A percentile compares a stretch with the other conserved stretches of the same genome.
Conservation (phyloP, 1,140 invertebrate species). For the Aphelenchoides avenae region DNA sequence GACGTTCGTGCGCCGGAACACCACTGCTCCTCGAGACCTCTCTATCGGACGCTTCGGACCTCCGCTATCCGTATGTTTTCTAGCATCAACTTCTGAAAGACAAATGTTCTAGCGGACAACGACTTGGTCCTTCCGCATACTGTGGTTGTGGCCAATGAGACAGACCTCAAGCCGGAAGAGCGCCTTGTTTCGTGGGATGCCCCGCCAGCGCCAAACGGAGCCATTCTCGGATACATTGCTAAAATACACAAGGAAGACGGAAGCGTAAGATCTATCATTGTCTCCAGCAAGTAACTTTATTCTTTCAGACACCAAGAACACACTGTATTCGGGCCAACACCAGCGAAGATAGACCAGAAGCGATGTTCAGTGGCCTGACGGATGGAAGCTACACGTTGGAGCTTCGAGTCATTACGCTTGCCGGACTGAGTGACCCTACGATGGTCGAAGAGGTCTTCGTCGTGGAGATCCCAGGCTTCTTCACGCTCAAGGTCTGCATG, state of each 20-base stretch:
- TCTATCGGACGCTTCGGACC: conserved; percentile 32
- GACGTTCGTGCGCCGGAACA: conserved; percentile 33
- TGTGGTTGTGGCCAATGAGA: conserved; percentile 27
- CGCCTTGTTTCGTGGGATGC: conserved; percentile 38
- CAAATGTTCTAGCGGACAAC: conserved; percentile 32
- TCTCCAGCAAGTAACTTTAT: conserved; percentile 29
- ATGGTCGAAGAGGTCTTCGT: conserved; percentile 68
- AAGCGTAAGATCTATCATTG: conserved; percentile 32
- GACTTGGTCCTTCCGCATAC: conserved; percentile 41
- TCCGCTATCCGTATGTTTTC: conserved; percentile 33
- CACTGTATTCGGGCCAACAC: conserved; percentile 23
- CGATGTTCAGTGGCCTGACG: conserved; percentile 62
- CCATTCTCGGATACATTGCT: conserved; percentile 39
- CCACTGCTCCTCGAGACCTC: conserved; percentile 26
- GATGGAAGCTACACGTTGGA: conserved; percentile 78
- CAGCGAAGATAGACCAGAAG: conserved; percentile 33
- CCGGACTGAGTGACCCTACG: conserved; percentile 71
- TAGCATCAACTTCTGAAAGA: conserved; percentile 1
- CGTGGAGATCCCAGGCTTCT: conserved; percentile 60
- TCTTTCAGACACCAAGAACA: conserved; percentile 37
- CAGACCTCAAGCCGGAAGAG: conserved; percentile 12
- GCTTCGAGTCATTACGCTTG: conserved; percentile 74
- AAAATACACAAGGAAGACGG: conserved; percentile 27
- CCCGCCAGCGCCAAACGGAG: conserved; percentile 49
- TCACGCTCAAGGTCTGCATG: conserved; percentile 19